Conservation (phyloP, 2,113 vertebrate species). For the Origma solitaria region DNA sequence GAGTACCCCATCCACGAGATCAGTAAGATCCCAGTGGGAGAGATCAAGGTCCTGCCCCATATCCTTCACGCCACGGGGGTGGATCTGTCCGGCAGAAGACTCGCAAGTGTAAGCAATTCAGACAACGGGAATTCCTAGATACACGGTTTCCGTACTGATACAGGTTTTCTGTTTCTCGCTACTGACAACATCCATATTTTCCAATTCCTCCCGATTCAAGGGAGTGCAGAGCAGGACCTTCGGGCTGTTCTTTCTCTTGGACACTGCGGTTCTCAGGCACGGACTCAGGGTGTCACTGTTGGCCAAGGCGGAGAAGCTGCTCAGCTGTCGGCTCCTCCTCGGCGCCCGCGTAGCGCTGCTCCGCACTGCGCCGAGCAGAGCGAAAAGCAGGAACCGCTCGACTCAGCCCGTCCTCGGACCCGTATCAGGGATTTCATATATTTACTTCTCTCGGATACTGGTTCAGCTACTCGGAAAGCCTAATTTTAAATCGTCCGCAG, state of each 20-base stretch:
- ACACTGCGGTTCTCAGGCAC: not conserved
- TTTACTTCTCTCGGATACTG: not conserved
- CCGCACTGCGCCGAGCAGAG: not conserved
- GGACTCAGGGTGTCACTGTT: conserved; percentile 46
- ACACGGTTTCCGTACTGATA: not conserved
- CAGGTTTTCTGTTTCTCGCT: not conserved
- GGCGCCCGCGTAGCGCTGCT: not conserved
- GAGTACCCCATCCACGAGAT: fast-evolving
- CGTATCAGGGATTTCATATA: fast-evolving
- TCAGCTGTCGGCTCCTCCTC: not conserved
- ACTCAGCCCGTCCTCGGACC: not conserved
- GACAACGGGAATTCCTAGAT: not conserved
- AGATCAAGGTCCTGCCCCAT: not conserved
- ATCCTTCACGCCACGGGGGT: fast-evolving
- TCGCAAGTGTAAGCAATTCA: not conserved
- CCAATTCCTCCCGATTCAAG: fast-evolving
- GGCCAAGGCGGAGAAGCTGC: not conserved
- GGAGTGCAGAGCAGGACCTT: no score
- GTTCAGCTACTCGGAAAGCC: not conserved
- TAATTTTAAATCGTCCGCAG: not conserved
- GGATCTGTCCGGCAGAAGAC: not conserved
- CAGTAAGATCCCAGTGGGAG: not conserved
- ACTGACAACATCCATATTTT: not conserved
- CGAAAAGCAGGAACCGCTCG: not conserved
- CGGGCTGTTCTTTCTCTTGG: not conserved